phyloP scores from a whole-genome alignment of 2,888 invertebrate species.

The Nymphalis urticae region DNA sequence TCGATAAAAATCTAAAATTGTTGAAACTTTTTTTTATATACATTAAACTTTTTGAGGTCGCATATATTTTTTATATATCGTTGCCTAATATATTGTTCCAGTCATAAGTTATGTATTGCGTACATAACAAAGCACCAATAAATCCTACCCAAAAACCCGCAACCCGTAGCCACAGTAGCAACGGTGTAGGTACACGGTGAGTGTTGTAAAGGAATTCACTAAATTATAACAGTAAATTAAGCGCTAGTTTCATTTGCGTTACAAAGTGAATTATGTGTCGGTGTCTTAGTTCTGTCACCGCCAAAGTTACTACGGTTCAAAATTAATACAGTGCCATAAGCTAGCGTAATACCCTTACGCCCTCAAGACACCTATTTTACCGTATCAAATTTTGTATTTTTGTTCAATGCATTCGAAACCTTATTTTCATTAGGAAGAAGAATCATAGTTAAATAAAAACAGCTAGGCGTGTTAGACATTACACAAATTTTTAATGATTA shows the following conservation, averaged over 20 bases:
- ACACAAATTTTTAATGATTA: constrained; percentile 55
- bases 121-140: constrained; percentile 42
- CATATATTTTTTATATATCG: neutral
- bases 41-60: neutral
- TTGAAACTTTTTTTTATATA: too few species aligned
- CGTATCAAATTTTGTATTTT: constrained; percentile 71
- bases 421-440: constrained; percentile 42
- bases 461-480: constrained; percentile 52
- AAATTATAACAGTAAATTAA: constrained; percentile 81
- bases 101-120: constrained; percentile 34
- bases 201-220: constrained; percentile 74
- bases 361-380: constrained; percentile 69
- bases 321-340: constrained; percentile 82
- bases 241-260: constrained; percentile 80
- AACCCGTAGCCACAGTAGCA: constrained; percentile 44
- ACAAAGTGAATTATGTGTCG: constrained; percentile 79
- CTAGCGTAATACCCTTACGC: constrained; percentile 73
- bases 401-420: constrained; percentile 44
- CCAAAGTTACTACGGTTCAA: constrained; percentile 81
- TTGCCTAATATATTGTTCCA: constrained; percentile 3
- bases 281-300: constrained; percentile 82
- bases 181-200: constrained; percentile 47
- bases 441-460: constrained; percentile 36
- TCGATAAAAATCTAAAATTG: constrained; percentile 5
- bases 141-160: constrained; percentile 43